Percentiles rank a stretch among this genome's conserved stretches.
Conservation (phyloP, 2,888 invertebrate genomes). For the Flexamia atlantica region DNA sequence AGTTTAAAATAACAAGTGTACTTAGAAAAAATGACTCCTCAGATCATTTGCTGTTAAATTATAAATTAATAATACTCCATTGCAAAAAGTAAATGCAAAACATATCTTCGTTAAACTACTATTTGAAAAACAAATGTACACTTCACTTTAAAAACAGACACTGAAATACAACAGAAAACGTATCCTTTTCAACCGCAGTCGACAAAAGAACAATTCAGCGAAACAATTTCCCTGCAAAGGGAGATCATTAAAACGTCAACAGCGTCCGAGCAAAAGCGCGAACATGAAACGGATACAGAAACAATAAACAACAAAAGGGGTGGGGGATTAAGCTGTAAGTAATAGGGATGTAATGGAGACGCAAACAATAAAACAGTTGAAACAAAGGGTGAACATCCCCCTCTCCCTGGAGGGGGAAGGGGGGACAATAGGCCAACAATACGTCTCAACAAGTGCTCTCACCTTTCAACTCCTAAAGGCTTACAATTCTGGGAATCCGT, state of each 20-base stretch:
- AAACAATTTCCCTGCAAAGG: not conserved
- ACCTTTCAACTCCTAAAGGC: not conserved
- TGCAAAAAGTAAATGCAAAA: too few species aligned
- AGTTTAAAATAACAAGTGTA: too few species aligned
- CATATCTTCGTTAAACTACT: too few species aligned
- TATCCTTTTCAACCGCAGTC: too few species aligned
- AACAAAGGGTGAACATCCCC: slow-evolving; percentile 32
- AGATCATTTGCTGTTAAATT: too few species aligned
- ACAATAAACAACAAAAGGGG: slow-evolving; percentile 12
- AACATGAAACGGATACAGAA: not conserved
- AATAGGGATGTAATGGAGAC: slow-evolving; percentile 37
- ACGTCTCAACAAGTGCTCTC: slow-evolving; percentile 36
- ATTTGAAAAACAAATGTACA: too few species aligned
- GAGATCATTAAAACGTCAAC: slow-evolving; percentile 40
- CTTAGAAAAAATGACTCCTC: too few species aligned
- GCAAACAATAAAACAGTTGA: slow-evolving; percentile 46
- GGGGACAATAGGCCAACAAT: slow-evolving; percentile 21
- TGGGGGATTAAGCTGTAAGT: slow-evolving; percentile 9
- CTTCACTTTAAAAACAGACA: too few species aligned
- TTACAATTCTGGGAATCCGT: not conserved
- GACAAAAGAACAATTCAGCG: not conserved
- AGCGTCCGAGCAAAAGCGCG: not conserved
- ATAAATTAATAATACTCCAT: too few species aligned
- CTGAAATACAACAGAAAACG: too few species aligned
- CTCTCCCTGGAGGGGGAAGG: not conserved